Percentiles rank a stretch among this genome's conserved stretches.
phyloP scores from a whole-genome alignment of 2,113 vertebrate genomes.

The Elephas maximus region DNA sequence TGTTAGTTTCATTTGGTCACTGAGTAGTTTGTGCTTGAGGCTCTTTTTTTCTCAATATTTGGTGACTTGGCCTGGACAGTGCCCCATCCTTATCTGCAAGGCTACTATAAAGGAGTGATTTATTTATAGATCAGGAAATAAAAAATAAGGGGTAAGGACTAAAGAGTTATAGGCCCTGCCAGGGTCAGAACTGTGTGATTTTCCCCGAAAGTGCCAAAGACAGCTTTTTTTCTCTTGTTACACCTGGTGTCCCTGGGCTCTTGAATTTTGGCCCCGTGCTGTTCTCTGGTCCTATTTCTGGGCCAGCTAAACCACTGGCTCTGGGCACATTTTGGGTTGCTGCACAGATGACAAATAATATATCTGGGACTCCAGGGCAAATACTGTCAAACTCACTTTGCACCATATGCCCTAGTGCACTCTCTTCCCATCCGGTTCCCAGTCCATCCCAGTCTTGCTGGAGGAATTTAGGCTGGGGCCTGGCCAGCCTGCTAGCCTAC shows the following conservation, averaged over 20 bases:
- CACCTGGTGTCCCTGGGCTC: constrained; percentile 65
- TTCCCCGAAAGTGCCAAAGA: constrained; percentile 12
- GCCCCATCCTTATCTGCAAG: neutral
- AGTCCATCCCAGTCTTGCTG: neutral
- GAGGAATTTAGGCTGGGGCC: neutral
- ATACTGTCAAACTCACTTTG: neutral
- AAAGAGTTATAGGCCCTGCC: neutral
- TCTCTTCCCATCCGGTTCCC: neutral
- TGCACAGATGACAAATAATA: constrained; percentile 65
- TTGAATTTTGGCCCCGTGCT: constrained; percentile 47
- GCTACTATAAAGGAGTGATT: neutral
- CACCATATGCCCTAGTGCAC: fast-evolving
- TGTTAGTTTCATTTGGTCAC: neutral
- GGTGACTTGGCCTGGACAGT: neutral
- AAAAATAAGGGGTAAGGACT: neutral
- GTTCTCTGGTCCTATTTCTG: constrained; percentile 55
- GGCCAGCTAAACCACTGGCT: constrained; percentile 29
- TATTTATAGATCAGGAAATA: neutral
- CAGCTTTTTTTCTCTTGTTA: neutral
- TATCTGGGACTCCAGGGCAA: constrained; percentile 63
- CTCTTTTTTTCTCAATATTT: neutral
- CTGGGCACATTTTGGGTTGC: neutral
- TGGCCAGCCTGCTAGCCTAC: neutral
- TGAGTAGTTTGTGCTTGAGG: neutral
- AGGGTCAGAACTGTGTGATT: neutral